Evolutionary conservation across 2,113 vertebrate species (phyloP), one percentile per base, ranked within the genome.

Genomic region (Malaclemys terrapin): DNA sequence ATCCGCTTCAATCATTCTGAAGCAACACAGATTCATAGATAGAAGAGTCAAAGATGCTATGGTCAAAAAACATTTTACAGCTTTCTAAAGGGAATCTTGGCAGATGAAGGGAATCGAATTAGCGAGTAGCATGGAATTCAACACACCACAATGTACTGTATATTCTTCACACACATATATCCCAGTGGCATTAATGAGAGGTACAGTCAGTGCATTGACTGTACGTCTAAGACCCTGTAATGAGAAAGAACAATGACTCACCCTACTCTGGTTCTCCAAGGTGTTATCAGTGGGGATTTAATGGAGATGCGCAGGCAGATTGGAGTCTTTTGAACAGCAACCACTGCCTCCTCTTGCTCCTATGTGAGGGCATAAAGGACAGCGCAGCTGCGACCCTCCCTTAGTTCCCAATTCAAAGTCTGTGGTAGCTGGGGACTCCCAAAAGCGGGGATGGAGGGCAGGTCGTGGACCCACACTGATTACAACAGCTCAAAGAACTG

Each of bases 271-370:
- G 19, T 6, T 25, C 38, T 42, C 24, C 38, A 6, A 12, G 72
- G 11, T 10, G 19, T 38, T 42, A 38, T 24, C n/a, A 17, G 31
- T 17, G 14, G 7, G 62, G 14, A 16, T 65, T 65, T 16, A 19
- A 5, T 17, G 31, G 16, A 9, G 31, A 3, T 8, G 31, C 2
- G 2, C 31, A 1, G 8, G 29, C 57, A 62, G 57, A 6, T 31
- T 31, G 12, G 57, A 31, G 27, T 31, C 27, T 11, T 31, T 31
- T 62, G 27, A 62, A 62, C 57, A 29, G 25, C 57, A 59, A 27
- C 27, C 57, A 29, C 11, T 29, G 11, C 13, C 59, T 35, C 59
- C 59, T 65, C 31, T 65, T 35, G 29, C 14, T 35, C 62, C 31
- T 17, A 65, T 35, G 11, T 65, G 62, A 65, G 62, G 62, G 62